Base-by-base conservation (phyloP, 2,113 vertebrate genomes). In the Gymnocephalus cernua region DNA sequence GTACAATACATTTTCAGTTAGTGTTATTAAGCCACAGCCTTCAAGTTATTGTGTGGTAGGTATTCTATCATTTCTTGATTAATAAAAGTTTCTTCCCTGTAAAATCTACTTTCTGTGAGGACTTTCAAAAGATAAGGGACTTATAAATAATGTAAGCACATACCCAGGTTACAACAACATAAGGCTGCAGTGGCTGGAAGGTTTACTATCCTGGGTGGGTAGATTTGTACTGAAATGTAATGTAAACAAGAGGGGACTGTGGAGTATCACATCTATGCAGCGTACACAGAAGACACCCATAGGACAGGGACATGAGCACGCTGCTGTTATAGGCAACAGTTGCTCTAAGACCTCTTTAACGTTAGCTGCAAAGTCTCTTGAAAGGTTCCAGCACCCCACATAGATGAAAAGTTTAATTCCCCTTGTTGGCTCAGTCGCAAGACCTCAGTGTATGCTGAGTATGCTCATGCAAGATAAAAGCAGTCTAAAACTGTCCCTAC, bases 211-310 rank as follows among this genome's bases (percentile, higher is more conserved):
- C 1, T 10, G 2, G 23, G 14, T 8, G 12, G 15, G 18, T 21
- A 19, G 8, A 13, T 64, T 44, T 63, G 53, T 13, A 47, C 57
- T 54, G 45, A 63, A 69, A 53, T 29, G 27, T 29, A 54, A 78
- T 74, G 58, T 57, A 73, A 84, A 68, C 74, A 82, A 62, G 15
- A 9, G 53, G n/a, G 35, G 32, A n/a, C 74, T 80, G 48, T 32
- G 58, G 25, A 69, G 61, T 18, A 50, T 82, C 77, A 82, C 70
- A 81, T 75, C 38, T 54, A n/a, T 67, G 29, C 59, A 61, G 77
- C 67, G 87, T 63, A 53, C 53, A 54, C 29, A 27, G 25, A 57
- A 77, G 77, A 29, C 63, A 57, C 16, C 18, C 23, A 41, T 4
- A 47, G 32, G 41, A 59, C 45, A 58, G 27, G 10, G 21, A 15